A percentile compares a stretch with the other conserved stretches of the same genome.
Evolutionary conservation across 1,140 invertebrate genomes (phyloP).

Genomic region (Belonocnema kinseyi): DNA sequence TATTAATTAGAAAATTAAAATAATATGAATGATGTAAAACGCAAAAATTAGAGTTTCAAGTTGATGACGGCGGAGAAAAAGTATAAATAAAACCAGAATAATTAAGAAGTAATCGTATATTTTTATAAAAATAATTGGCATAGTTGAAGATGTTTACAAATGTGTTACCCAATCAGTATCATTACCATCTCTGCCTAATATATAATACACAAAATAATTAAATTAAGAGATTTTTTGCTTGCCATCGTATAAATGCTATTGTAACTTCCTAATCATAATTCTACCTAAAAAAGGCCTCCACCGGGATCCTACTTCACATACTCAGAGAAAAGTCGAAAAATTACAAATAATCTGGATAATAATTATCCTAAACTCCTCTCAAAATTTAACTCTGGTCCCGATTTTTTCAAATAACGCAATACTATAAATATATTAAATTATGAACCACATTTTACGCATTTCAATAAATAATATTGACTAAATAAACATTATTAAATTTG

Average conservation of each 20-base stretch:
- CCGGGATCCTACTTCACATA: conserved; percentile 1
- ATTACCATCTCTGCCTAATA: neutral
- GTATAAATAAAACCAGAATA: neutral
- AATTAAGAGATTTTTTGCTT: conserved; percentile 1
- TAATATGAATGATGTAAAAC: too few species aligned
- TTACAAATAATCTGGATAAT: too few species aligned
- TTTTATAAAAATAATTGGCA: conserved; percentile 20
- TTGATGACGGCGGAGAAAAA: neutral
- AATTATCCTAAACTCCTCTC: too few species aligned
- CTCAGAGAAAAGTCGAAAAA: neutral
- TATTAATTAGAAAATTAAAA: too few species aligned
- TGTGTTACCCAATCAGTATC: neutral
- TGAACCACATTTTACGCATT: neutral
- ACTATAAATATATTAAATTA: neutral
- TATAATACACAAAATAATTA: conserved; percentile 12
- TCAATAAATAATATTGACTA: conserved; percentile 33
- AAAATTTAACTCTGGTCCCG: too few species aligned
- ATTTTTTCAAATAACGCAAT: too few species aligned
- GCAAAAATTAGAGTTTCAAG: too few species aligned
- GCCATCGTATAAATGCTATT: neutral
- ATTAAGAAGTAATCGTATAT: neutral
- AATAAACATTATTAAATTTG: neutral
- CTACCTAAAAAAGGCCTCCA: conserved; percentile 7
- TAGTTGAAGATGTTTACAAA: neutral
- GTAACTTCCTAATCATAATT: neutral